Conservation (phyloP, 2,797 vertebrate species). For the Myotis myotis region DNA sequence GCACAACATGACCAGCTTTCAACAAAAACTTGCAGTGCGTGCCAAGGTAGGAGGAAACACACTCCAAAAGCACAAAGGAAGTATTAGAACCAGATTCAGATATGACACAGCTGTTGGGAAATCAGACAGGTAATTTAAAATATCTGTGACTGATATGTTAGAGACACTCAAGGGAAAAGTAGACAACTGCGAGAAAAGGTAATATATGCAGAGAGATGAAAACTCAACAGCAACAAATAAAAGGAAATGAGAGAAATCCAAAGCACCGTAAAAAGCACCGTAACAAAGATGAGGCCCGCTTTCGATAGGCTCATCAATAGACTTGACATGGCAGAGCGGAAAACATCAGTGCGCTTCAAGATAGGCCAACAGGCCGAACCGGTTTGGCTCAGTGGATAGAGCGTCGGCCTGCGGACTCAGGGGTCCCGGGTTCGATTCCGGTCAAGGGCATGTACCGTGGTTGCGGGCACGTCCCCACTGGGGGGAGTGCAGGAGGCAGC, state of each 20-base stretch:
- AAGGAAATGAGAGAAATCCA: not conserved
- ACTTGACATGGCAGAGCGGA: not conserved
- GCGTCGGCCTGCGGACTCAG: no score
- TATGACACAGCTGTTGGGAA: not conserved
- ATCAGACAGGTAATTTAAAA: not conserved
- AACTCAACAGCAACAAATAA: not conserved
- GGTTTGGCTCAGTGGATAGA: no score
- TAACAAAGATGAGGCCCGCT: not conserved
- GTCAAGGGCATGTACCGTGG: no score
- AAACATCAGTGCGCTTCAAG: not conserved
- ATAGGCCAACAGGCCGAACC: not conserved
- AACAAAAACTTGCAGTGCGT: not conserved
- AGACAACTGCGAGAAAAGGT: not conserved
- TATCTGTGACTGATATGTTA: not conserved
- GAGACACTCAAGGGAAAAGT: not conserved
- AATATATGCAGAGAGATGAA: not conserved
- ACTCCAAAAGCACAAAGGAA: not conserved
- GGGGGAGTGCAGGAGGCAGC: no score
- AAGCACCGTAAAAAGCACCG: not conserved
- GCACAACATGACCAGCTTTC: not conserved
- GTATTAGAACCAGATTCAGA: not conserved
- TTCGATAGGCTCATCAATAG: not conserved
- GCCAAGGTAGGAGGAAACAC: not conserved
- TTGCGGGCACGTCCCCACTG: no score
- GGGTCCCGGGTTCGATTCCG: no score